Evolutionary conservation across 2,888 invertebrate genomes (phyloP).

Genomic region (Exephanes ischioxanthus): DNA sequence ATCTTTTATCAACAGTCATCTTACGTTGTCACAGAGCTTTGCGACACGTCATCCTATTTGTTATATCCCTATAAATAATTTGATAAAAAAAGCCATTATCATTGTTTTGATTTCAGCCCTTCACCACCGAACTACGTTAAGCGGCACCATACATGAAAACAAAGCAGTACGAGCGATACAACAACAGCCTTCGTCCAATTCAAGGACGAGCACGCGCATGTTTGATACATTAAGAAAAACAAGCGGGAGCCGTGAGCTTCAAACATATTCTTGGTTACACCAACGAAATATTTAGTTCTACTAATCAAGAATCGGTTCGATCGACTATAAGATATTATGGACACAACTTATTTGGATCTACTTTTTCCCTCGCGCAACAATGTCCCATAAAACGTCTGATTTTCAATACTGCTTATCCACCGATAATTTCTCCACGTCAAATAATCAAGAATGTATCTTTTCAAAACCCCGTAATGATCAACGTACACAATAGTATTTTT

Average conservation of each 20-base stretch:
- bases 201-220: not conserved
- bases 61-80: constrained; percentile 7
- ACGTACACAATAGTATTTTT: not conserved
- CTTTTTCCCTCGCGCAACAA: not conserved
- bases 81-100: constrained; percentile 1
- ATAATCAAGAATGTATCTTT: not conserved
- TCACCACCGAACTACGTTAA: constrained; percentile 5
- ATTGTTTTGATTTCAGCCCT: constrained; percentile 13
- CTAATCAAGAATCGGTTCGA: not conserved
- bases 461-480: not conserved
- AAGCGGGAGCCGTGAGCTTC: not conserved
- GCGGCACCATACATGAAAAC: not conserved
- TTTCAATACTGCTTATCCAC: not conserved
- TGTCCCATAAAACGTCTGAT: not conserved
- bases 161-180: not conserved
- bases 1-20: not conserved
- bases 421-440: not conserved
- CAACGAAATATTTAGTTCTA: not conserved
- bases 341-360: not conserved
- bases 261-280: not conserved
- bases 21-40: not conserved
- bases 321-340: not conserved
- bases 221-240: not conserved
- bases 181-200: not conserved
- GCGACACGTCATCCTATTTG: not conserved